These are phyloP conservation scores for Schizopygopsis pylzovi DNA, from an alignment of 2,797 vertebrate species.

Conservation along the genomic window DNA sequence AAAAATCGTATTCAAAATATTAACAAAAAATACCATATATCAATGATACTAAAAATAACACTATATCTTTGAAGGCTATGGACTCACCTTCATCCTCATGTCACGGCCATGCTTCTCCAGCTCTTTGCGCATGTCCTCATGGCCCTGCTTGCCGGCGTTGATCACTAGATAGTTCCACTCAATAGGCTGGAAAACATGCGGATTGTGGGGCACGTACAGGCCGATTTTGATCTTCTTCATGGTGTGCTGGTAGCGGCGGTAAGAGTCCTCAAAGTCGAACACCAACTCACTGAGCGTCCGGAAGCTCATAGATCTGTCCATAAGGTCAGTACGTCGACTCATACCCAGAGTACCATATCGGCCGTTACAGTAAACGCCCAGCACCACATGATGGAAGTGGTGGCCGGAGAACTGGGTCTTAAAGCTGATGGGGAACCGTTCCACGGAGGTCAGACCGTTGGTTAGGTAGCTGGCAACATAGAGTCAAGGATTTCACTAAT, in stretches of 20 bases:
- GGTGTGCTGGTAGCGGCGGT: slow-evolving; percentile 92
- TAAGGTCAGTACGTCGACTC: slow-evolving; percentile 93
- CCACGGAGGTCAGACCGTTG: slow-evolving; percentile 90
- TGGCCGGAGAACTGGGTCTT: slow-evolving; percentile 98
- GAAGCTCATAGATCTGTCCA: slow-evolving; percentile 93
- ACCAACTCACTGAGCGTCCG: slow-evolving; percentile 94
- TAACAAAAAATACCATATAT: background rate
- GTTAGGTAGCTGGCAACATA: slow-evolving; percentile 87
- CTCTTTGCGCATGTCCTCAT: slow-evolving; percentile 89
- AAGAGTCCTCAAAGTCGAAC: slow-evolving; percentile 95
- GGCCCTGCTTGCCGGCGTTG: slow-evolving; percentile 85
- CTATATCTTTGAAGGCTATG: too few species aligned
- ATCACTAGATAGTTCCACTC: slow-evolving; percentile 96
- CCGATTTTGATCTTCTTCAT: slow-evolving; percentile 97
- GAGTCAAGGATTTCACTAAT: slow-evolving; percentile 38
- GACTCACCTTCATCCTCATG: slow-evolving; percentile 95
- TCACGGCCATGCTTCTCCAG: slow-evolving; percentile 95
- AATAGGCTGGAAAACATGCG: slow-evolving; percentile 94
- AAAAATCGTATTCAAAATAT: background rate
- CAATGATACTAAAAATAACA: background rate
- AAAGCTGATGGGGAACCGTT: slow-evolving; percentile 98
- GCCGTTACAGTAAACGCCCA: slow-evolving; percentile 93
- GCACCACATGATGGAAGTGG: slow-evolving; percentile 95
- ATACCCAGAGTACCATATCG: slow-evolving; percentile 92
- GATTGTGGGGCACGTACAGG: slow-evolving; percentile 92